These are phyloP conservation scores for Trichechus manatus DNA, from an alignment of 2,113 vertebrate species.

Conservation along the genomic window DNA sequence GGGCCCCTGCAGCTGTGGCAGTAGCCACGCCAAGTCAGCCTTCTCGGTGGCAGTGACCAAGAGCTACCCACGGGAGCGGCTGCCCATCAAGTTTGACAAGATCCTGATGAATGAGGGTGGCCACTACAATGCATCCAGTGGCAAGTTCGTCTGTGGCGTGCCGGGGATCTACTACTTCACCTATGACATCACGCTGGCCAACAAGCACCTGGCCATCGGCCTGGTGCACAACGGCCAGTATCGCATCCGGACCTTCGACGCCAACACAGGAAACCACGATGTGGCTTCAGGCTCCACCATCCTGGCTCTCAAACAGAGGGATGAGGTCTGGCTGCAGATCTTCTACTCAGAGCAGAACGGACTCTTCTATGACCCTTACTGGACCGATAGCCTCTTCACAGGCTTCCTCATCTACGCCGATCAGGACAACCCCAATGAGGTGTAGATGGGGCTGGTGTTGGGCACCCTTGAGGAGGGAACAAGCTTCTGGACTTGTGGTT, in stretches of 20 bases:
- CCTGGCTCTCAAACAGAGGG: conserved; percentile 91
- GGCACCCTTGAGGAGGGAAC: background rate
- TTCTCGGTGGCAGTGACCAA: conserved; percentile 97
- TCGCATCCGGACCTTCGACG: conserved; percentile 97
- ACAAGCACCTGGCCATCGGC: conserved; percentile 97
- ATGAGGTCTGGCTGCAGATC: conserved; percentile 99
- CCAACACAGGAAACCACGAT: conserved; percentile 97
- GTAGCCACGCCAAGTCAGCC: conserved; percentile 91
- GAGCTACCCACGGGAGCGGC: conserved; percentile 96
- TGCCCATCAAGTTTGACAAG: conserved; percentile 96
- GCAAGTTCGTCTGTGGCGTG: conserved; percentile 95
- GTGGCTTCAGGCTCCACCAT: conserved; percentile 97
- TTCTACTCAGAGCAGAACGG: conserved; percentile 98
- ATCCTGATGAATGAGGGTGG: conserved; percentile 96
- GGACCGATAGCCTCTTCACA: conserved; percentile 98
- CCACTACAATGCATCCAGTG: conserved; percentile 94
- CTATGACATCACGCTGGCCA: conserved; percentile 97
- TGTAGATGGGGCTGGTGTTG: conserved; percentile 75
- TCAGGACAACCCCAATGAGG: conserved; percentile 89
- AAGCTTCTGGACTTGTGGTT: background rate
- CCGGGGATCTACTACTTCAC: conserved; percentile 98
- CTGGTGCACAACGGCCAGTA: conserved; percentile 98
- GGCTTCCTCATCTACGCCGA: conserved; percentile 97
- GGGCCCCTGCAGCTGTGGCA: conserved; percentile 93
- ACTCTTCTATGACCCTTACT: conserved; percentile 97